phyloP scores from a whole-genome alignment of 2,113 vertebrate species.

The Salvelinus alpinus region DNA sequence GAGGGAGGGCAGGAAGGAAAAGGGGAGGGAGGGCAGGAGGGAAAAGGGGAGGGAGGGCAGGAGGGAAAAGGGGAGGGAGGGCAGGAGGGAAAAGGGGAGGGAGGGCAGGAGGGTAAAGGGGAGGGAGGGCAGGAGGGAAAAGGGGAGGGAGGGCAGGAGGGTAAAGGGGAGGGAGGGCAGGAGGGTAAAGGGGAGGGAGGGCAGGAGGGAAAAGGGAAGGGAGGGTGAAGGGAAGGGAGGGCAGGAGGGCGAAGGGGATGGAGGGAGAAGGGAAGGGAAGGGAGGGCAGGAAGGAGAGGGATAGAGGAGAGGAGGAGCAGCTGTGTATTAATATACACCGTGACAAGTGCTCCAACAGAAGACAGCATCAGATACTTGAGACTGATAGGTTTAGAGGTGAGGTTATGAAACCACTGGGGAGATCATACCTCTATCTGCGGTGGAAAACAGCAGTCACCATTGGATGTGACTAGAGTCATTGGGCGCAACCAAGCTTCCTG shows the following conservation, averaged over 20 bases:
- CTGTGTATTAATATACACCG: neutral
- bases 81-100: too few relatives aligned
- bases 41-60: neutral
- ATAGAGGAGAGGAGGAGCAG: slow-evolving; percentile 6
- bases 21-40: neutral
- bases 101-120: too few relatives aligned
- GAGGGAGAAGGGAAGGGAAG: too few relatives aligned
- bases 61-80: too few relatives aligned
- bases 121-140: too few relatives aligned
- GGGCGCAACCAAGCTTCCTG: neutral
- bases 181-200: neutral
- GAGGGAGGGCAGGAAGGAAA: too few relatives aligned
- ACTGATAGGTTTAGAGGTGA: neutral
- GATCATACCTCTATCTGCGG: slow-evolving; percentile 15
- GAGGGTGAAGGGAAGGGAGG: neutral
- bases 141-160: too few relatives aligned
- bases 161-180: neutral
- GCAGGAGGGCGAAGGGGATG: too few relatives aligned
- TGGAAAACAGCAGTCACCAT: slow-evolving; percentile 19
- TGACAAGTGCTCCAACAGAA: neutral
- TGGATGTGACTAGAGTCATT: neutral
- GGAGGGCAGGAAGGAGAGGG: too few relatives aligned
- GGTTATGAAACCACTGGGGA: neutral
- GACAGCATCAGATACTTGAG: neutral
- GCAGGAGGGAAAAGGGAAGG: neutral